Evolutionary conservation across 2,888 invertebrate genomes (phyloP).

Genomic region (Clivina fossor): DNA sequence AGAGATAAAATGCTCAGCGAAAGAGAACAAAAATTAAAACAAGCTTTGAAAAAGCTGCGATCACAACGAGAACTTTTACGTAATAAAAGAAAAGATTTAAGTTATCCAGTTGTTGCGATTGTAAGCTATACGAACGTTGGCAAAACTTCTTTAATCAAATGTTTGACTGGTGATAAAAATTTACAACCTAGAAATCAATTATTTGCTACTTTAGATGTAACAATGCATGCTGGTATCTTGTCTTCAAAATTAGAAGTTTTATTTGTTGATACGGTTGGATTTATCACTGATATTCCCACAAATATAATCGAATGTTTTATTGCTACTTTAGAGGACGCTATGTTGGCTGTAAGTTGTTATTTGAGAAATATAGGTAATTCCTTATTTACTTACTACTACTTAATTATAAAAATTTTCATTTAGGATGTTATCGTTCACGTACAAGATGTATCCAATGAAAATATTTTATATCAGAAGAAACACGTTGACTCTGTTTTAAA

Average conservation of each 20-base stretch:
- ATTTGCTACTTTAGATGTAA: slow-evolving; percentile 86
- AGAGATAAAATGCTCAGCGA: slow-evolving; percentile 60
- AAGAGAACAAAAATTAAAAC: slow-evolving; percentile 64
- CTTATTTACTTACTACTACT: no score
- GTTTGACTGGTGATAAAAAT: slow-evolving; percentile 65
- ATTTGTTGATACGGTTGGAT: slow-evolving; percentile 84
- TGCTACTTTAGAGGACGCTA: slow-evolving; percentile 79
- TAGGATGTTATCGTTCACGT: slow-evolving; percentile 80
- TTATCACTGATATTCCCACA: slow-evolving; percentile 81
- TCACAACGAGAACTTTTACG: slow-evolving; percentile 61
- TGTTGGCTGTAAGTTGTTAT: slow-evolving; percentile 61
- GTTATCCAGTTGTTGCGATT: slow-evolving; percentile 73
- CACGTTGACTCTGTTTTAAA: slow-evolving; percentile 70
- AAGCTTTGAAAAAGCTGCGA: slow-evolving; percentile 60
- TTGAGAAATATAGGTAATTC: no score
- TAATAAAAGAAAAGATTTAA: slow-evolving; percentile 56
- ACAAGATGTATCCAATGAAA: slow-evolving; percentile 75
- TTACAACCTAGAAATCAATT: slow-evolving; percentile 71
- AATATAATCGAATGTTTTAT: slow-evolving; percentile 76
- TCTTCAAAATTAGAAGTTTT: slow-evolving; percentile 67
- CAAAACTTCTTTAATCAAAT: slow-evolving; percentile 78
- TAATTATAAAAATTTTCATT: no score
- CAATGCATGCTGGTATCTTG: slow-evolving; percentile 69
- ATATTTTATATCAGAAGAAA: slow-evolving; percentile 65
- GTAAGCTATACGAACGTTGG: slow-evolving; percentile 84